Evolutionary conservation across 1,140 invertebrate species (phyloP).

Genomic region (Lepidurus arcticus): DNA sequence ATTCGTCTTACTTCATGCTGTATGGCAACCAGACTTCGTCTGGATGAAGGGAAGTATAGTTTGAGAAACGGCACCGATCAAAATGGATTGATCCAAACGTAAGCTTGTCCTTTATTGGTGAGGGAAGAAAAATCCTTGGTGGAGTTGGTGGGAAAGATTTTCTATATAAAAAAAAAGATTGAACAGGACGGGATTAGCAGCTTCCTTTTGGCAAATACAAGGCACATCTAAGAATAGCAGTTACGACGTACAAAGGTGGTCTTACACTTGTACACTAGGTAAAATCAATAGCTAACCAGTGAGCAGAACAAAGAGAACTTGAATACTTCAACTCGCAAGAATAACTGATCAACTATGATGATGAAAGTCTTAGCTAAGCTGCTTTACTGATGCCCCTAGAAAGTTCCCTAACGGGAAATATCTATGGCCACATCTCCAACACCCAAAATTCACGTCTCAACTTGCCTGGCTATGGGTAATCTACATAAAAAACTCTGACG

Average conservation of each 20-base stretch:
- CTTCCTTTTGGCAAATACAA: neutral
- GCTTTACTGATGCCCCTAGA: neutral
- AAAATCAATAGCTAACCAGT: neutral
- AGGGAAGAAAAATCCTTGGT: no score
- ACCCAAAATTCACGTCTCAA: neutral
- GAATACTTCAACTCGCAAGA: neutral
- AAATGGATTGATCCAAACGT: no score
- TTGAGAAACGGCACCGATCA: neutral
- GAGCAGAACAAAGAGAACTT: neutral
- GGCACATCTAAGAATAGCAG: neutral
- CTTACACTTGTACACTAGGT: neutral
- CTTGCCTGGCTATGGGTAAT: neutral
- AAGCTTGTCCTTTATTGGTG: no score
- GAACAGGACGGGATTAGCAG: no score
- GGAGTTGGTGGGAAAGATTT: no score
- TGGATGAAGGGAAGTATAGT: neutral
- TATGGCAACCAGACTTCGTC: neutral
- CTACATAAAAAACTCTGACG: neutral
- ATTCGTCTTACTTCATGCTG: slow-evolving; percentile 14
- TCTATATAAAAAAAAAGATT: no score
- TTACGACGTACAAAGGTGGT: neutral
- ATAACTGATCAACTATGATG: neutral
- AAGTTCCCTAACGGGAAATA: neutral
- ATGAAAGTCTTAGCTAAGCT: neutral
- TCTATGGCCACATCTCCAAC: neutral